Base-by-base conservation (phyloP, 2,888 invertebrate genomes). In the Drosophila percnosoma region DNA sequence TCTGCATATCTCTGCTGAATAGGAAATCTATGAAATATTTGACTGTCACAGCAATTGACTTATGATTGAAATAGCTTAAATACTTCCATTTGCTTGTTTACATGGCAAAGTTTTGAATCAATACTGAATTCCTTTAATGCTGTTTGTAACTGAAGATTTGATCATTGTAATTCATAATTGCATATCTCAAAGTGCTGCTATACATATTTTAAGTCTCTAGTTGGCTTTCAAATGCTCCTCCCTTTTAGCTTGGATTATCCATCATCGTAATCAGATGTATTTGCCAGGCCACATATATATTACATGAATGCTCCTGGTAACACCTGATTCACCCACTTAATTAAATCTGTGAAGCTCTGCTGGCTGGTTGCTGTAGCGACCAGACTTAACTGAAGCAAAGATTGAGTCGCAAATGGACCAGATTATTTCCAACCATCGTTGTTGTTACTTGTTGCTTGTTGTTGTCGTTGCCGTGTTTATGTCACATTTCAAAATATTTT, bases 401-500 rank as follows among this genome's bases (percentile, higher is more conserved):
- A 52, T 40, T 63, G 29, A 8, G 24, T 36, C 15, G 57, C 18
- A 51, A 57, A 62, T 62, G 52, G 48, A 29, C 48, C 24, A n/a
- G 29, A 45, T 62, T 38, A 48, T 36, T 42, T 40, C 15, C 33
- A 65, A 13, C 5, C 38, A 18, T 33, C 61, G 29, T 24, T 69
- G 21, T n/a, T 52, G 18, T 18, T 57, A 10, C 21, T 51, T 62
- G 38, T 36, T 63, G 42, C 8, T 53, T 10, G 40, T 42, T 34
- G 55, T 27, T 45, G 27, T 55, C 15, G 24, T n/a, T 48, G 64
- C 11, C 31, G 57, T n/a, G 24, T 31, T 61, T 45, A 42, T 57
- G 55, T 65, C 73, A 55, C 52, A 80, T 68, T 67, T 77, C 67
- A 74, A 69, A 80, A 63, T 62, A 78, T 51, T 68, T 48, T 68